phyloP scores from a whole-genome alignment of 1,140 invertebrate genomes.

The Calephelis nemesis region DNA sequence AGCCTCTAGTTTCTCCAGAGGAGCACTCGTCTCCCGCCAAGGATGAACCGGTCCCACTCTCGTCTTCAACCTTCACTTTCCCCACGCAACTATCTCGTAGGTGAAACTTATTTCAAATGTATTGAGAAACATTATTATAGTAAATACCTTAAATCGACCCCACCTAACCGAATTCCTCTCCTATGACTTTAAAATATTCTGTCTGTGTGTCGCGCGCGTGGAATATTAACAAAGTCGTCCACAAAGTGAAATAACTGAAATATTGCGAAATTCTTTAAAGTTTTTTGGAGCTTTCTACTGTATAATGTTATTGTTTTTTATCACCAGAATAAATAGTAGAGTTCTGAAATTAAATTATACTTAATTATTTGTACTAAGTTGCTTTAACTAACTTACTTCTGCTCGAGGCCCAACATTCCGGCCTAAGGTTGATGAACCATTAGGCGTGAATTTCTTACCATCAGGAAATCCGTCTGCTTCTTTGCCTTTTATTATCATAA shows the following conservation, averaged over 20 bases:
- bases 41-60: conserved; percentile 14
- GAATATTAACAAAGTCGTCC: conserved; percentile 4
- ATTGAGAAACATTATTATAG: conserved; percentile 6
- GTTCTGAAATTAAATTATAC: too few species aligned
- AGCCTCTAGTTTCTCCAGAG: conserved; percentile 10
- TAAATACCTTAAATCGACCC: neutral
- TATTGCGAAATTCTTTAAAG: conserved; percentile 6
- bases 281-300: conserved; percentile 5
- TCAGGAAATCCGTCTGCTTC: too few species aligned
- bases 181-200: conserved; percentile 12
- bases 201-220: neutral
- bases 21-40: neutral
- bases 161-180: conserved; percentile 1
- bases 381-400: too few species aligned
- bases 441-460: too few species aligned
- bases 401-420: too few species aligned
- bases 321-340: too few species aligned
- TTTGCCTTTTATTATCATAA: too few species aligned
- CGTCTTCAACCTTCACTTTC: conserved; percentile 10
- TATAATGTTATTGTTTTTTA: too few species aligned
- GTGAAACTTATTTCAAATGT: conserved; percentile 13
- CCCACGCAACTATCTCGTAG: conserved; percentile 3
- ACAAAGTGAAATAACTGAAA: neutral
- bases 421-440: too few species aligned
- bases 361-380: too few species aligned